Evolutionary conservation across 2,888 invertebrate genomes (phyloP), one percentile per base, ranked within the genome.

Genomic region (Malthinus seriepunctatus): DNA sequence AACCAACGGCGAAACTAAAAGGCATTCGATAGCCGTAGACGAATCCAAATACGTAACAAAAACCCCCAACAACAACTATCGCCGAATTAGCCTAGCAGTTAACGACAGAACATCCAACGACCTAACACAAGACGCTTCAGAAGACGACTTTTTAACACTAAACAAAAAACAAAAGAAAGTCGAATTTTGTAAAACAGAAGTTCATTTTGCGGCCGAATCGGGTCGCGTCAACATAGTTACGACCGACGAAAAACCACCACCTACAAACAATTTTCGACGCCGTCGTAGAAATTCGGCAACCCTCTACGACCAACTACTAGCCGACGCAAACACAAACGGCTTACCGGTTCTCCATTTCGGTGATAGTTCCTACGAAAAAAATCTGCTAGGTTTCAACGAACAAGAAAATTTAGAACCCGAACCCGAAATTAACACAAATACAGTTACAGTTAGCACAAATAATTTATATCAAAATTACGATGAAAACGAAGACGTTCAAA

Each of bases 221-320:
- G 93, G 93, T 0, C 86, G 87, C 69, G 90, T 93, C 0, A 91
- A 93, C 72, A 92, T 93, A 57, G 92, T 93, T 32, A 91, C 92
- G 72, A 93, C 93, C 0, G 91, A 92, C 76, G 91, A 89, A 63
- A 93, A 93, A 75, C 93, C 93, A 42, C 92, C 92, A 8, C 91
- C 93, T 4, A 89, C 90, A 1, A 89, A 89, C 72, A 89, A 90
- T 73, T 91, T 91, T 73, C 82, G 92, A 62, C 82, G 89, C 69
- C 80, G 89, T 65, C 83, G 88, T 66, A 80, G 85, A 69, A 82
- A 81, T 59, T 84, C 84, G 66, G 73, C 76, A 10, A 82, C 83
- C 48, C 76, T 81, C 71, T 60, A 69, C 32, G 64, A 67, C 44
- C 63, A 62, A 53, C 48, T 62, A 9, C 58, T 64, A 32, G 73